Percentiles rank a stretch among this genome's conserved stretches.
Conservation (phyloP, 2,113 vertebrate genomes). For the Anseranas semipalmata region DNA sequence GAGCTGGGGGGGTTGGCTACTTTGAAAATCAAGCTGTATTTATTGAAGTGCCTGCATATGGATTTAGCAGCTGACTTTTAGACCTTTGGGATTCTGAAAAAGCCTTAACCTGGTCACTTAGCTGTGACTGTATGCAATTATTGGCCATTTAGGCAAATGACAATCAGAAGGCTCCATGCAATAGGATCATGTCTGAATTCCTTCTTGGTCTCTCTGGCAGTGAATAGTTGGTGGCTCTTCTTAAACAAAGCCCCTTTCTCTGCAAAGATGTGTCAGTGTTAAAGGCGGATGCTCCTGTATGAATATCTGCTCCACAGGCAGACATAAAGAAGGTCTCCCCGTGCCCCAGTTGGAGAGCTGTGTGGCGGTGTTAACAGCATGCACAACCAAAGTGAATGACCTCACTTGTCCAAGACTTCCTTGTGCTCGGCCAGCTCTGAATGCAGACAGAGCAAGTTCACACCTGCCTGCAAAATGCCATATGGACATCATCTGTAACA, state of each 20-base stretch:
- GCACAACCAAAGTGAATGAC: constrained; percentile 16
- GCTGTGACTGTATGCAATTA: neutral
- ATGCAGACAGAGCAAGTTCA: constrained; percentile 57
- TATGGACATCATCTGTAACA: constrained; percentile 54
- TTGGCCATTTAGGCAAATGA: neutral
- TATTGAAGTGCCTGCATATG: neutral
- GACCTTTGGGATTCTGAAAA: neutral
- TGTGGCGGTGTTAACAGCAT: constrained; percentile 25
- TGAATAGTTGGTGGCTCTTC: neutral
- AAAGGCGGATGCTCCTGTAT: neutral
- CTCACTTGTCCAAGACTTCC: constrained; percentile 45
- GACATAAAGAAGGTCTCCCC: constrained; percentile 10
- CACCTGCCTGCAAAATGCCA: constrained; percentile 57
- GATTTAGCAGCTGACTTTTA: constrained; percentile 4
- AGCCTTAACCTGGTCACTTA: constrained; percentile 1
- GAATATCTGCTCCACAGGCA: constrained; percentile 25
- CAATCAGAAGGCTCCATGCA: neutral
- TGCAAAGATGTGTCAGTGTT: neutral
- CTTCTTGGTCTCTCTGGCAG: neutral
- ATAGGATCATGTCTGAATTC: neutral
- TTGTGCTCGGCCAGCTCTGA: constrained; percentile 24
- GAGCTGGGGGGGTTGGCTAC: neutral
- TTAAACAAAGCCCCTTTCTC: constrained; percentile 51
- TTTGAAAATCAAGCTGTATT: neutral
- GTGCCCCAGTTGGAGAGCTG: neutral